These are phyloP conservation scores for Ryuthela nishihirai DNA, from an alignment of 2,888 invertebrate species.

Conservation along the genomic window DNA sequence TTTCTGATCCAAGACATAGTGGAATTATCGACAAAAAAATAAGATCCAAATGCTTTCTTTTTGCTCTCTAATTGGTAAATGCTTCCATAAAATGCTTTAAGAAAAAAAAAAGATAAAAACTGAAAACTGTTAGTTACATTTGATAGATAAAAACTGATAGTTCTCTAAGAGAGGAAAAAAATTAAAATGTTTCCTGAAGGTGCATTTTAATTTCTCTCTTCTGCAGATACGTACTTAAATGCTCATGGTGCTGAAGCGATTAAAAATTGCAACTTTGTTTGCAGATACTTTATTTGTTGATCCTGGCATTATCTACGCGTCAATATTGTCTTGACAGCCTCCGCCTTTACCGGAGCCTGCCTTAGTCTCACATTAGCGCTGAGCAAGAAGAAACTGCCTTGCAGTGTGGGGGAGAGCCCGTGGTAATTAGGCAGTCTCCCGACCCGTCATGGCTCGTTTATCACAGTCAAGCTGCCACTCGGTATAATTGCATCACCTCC, in stretches of 20 bases:
- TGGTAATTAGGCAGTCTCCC: conserved; percentile 28
- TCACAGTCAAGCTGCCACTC: conserved; percentile 17
- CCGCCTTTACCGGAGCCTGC: not conserved
- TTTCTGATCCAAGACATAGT: no score
- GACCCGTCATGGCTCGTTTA: conserved; percentile 17
- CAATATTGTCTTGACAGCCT: conserved; percentile 1
- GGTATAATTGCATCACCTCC: conserved; percentile 22
- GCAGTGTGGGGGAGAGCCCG: no score
- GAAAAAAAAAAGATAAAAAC: no score
- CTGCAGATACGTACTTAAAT: not conserved
- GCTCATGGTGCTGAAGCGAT: no score
- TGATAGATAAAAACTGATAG: not conserved
- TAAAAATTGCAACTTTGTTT: conserved; percentile 2
- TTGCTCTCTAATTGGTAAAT: no score
- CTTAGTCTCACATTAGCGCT: conserved; percentile 2
- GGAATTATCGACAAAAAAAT: no score
- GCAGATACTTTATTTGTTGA: conserved; percentile 4
- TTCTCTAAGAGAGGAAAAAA: not conserved
- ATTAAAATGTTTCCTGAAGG: no score
- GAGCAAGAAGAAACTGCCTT: no score
- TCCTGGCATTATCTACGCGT: conserved; percentile 2
- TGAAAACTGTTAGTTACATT: no score
- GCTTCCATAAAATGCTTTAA: no score
- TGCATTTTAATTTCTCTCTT: conserved; percentile 1
- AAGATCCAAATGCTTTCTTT: no score